Conservation (phyloP, 2,888 invertebrate genomes). For the Melinaea menophilus region DNA sequence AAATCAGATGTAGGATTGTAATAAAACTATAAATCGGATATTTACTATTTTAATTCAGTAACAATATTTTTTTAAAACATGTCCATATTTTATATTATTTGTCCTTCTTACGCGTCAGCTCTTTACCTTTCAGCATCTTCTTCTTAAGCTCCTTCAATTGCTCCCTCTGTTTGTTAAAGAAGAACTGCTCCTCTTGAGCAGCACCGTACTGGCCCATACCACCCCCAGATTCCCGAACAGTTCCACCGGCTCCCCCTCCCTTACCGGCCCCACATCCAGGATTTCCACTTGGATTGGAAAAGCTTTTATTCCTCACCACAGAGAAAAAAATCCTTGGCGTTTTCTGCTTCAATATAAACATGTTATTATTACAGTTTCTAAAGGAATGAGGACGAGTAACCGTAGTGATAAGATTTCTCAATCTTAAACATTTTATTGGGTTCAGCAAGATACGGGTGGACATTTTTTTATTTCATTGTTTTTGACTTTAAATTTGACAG, state of each 20-base stretch:
- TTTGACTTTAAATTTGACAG: slow-evolving; percentile 7
- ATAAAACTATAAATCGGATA: too few relatives aligned
- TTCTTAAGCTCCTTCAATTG: slow-evolving; percentile 51
- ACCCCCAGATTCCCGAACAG: slow-evolving; percentile 54
- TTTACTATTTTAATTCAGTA: neutral
- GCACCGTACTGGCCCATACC: slow-evolving; percentile 52
- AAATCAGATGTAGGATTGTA: too few relatives aligned
- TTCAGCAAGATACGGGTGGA: slow-evolving; percentile 1
- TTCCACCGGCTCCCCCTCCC: slow-evolving; percentile 55
- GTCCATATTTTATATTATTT: slow-evolving; percentile 28
- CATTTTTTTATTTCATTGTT: slow-evolving; percentile 11
- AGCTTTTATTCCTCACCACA: slow-evolving; percentile 17
- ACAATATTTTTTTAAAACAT: neutral
- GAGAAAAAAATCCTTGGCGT: neutral
- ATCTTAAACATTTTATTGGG: neutral
- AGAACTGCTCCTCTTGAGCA: slow-evolving; percentile 60
- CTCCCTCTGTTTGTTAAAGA: slow-evolving; percentile 51
- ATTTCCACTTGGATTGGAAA: slow-evolving; percentile 24
- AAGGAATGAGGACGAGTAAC: neutral
- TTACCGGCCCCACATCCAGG: slow-evolving; percentile 56
- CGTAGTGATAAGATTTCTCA: neutral
- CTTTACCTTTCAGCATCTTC: slow-evolving; percentile 36
- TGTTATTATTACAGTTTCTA: neutral
- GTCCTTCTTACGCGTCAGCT: slow-evolving; percentile 32
- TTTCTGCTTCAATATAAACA: neutral